Conservation (phyloP, 1,140 invertebrate species). For the Ips typographus region DNA sequence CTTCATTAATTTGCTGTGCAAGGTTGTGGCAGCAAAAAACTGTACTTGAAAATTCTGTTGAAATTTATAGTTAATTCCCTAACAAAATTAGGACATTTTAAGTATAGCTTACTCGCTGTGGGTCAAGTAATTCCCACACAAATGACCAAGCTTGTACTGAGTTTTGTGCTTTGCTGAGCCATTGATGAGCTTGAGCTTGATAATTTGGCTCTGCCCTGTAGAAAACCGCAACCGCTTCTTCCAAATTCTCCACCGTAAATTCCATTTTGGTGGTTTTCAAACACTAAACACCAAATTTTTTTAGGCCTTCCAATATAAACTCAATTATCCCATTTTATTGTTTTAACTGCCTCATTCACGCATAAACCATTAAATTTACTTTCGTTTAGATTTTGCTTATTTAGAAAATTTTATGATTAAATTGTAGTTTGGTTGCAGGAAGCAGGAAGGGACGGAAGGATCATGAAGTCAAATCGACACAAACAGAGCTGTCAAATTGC, state of each 20-base stretch:
- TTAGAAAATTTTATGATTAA: too few relatives aligned
- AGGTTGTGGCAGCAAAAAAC: conserved; percentile 87
- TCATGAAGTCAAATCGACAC: too few relatives aligned
- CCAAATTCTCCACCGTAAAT: conserved; percentile 51
- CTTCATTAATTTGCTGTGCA: conserved; percentile 84
- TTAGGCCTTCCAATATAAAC: not conserved
- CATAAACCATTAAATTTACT: not conserved
- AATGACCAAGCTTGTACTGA: conserved; percentile 86
- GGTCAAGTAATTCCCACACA: conserved; percentile 80
- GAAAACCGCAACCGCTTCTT: conserved; percentile 58
- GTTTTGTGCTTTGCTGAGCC: conserved; percentile 78
- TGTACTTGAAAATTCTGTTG: conserved; percentile 81
- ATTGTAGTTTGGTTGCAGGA: too few relatives aligned
- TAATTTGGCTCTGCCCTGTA: conserved; percentile 57
- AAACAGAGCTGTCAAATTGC: too few relatives aligned
- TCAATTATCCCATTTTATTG: not conserved
- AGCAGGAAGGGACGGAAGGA: too few relatives aligned
- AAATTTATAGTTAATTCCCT: conserved; percentile 3
- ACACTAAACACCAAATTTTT: not conserved
- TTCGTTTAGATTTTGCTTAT: too few relatives aligned
- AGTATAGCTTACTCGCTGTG: conserved; percentile 64
- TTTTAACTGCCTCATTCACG: not conserved
- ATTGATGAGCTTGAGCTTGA: conserved; percentile 77
- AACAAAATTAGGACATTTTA: not conserved
- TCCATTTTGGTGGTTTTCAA: conserved; percentile 42